Evolutionary conservation across 2,113 vertebrate species (phyloP).

Genomic region (Aegithalos caudatus): DNA sequence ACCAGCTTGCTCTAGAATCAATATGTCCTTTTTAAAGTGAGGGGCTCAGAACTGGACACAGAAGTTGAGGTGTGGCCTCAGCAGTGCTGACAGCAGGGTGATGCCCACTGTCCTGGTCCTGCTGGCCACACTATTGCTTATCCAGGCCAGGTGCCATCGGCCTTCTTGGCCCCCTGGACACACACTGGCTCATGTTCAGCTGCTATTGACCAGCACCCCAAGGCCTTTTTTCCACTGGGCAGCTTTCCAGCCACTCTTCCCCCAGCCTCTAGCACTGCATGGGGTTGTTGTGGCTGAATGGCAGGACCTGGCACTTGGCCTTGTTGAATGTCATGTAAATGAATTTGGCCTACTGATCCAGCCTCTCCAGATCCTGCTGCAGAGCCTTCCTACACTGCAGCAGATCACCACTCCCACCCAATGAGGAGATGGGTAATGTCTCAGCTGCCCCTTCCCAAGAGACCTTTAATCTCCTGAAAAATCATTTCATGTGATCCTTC

Average conservation of each 20-base stretch:
- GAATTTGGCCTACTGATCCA: background rate
- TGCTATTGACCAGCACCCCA: background rate
- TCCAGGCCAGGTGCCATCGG: background rate
- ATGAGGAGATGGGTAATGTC: background rate
- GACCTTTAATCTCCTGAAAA: background rate
- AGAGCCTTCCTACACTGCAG: background rate
- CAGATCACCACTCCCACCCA: background rate
- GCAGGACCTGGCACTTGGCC: background rate
- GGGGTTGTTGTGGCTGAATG: background rate
- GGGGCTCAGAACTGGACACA: background rate
- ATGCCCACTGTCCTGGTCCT: background rate
- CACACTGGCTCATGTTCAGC: background rate
- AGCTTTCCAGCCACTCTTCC: background rate
- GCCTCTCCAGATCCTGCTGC: background rate
- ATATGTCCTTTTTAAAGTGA: background rate
- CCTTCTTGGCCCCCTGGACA: background rate
- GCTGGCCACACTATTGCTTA: background rate
- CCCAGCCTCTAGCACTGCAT: background rate
- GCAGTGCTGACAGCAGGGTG: accelerated
- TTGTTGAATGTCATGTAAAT: background rate
- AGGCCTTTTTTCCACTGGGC: background rate
- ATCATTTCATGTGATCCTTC: background rate
- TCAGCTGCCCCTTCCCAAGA: background rate
- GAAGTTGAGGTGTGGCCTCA: background rate
- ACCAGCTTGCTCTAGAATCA: background rate